Evolutionary conservation across 2,113 vertebrate genomes (phyloP).

Genomic region (Alouatta palliata): DNA sequence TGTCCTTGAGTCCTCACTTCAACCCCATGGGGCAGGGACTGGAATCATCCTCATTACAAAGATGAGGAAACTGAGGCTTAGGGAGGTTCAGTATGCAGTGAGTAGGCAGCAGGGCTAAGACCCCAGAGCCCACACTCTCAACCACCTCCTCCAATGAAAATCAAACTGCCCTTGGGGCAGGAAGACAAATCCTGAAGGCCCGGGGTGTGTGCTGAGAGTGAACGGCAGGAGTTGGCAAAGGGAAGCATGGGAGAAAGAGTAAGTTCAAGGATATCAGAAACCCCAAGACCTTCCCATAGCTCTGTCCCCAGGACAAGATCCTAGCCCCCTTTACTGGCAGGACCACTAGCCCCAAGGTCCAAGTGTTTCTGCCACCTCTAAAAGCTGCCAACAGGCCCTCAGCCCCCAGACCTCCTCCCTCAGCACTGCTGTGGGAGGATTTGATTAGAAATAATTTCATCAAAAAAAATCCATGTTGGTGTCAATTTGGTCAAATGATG

Average conservation of each 20-base stretch:
- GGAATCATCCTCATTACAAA: background rate
- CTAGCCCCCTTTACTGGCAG: background rate
- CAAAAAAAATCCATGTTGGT: constrained; percentile 4
- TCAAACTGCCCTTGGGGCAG: background rate
- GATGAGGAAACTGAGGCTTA: constrained; percentile 17
- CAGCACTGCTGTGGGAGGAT: background rate
- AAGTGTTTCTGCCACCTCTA: background rate
- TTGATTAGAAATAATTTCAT: background rate
- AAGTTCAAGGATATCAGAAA: background rate
- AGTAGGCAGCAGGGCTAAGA: background rate
- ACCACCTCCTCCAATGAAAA: background rate
- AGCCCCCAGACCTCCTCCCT: background rate
- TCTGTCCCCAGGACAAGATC: background rate
- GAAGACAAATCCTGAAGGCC: background rate
- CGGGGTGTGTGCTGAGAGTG: too few species aligned
- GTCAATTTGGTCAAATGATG: background rate
- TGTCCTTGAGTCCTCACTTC: background rate
- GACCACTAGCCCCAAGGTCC: background rate
- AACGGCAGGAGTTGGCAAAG: background rate
- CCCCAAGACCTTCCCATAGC: background rate
- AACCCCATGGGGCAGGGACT: background rate
- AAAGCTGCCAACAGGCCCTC: background rate
- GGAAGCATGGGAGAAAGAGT: background rate
- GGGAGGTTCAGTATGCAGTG: background rate
- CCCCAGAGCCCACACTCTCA: background rate